Evolutionary conservation across 2,113 vertebrate species (phyloP).

Genomic region (Halcyon senegalensis): DNA sequence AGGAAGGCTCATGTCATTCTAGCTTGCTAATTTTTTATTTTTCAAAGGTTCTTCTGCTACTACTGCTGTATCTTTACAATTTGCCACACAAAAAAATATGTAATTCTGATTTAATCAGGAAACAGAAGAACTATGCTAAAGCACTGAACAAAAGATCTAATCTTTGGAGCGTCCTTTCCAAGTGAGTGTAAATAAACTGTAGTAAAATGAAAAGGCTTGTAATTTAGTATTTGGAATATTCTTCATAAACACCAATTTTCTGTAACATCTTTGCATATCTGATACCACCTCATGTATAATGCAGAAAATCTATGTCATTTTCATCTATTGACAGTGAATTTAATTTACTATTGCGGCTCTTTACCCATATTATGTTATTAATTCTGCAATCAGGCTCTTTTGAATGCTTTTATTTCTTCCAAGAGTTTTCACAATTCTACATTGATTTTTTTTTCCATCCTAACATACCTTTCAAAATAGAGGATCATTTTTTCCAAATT

Average conservation of each 20-base stretch:
- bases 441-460: constrained; percentile 41
- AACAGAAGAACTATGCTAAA: constrained; percentile 45
- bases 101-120: constrained; percentile 62
- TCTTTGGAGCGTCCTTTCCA: constrained; percentile 67
- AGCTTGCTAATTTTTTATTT: constrained; percentile 33
- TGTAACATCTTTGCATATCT: constrained; percentile 75
- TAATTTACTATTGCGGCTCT: constrained; percentile 74
- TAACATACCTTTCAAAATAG: constrained; percentile 67
- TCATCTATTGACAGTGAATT: constrained; percentile 78
- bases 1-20: background rate
- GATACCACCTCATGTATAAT: constrained; percentile 81
- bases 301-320: constrained; percentile 80
- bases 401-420: constrained; percentile 68
- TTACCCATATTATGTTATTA: constrained; percentile 76
- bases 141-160: constrained; percentile 72
- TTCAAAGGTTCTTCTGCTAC: constrained; percentile 13
- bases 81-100: constrained; percentile 29
- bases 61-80: constrained; percentile 3
- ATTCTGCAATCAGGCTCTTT: constrained; percentile 78
- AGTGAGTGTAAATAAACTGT: constrained; percentile 72
- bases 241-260: constrained; percentile 80
- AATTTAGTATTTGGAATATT: constrained; percentile 80
- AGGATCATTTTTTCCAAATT: constrained; percentile 44
- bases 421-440: constrained; percentile 66
- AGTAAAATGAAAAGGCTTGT: constrained; percentile 75